These are phyloP conservation scores for Bungarus multicinctus DNA, from an alignment of 2,113 vertebrate genomes.

Conservation along the genomic window DNA sequence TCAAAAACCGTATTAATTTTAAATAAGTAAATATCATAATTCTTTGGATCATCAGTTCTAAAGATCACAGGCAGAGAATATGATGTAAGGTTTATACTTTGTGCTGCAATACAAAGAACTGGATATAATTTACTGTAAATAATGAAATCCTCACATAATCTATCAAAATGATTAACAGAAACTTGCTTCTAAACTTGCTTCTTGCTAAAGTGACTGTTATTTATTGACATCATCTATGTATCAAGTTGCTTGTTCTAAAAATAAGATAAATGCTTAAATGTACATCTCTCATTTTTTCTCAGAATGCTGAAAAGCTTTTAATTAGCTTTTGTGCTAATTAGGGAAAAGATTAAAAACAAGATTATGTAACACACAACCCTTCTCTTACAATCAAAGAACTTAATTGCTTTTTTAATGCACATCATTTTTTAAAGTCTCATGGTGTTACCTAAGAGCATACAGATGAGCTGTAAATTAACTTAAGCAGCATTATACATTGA, in stretches of 20 bases:
- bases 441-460: neutral
- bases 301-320: conserved; percentile 48
- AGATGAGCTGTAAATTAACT: neutral
- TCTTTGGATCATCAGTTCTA: neutral
- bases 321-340: conserved; percentile 64
- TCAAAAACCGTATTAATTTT: neutral
- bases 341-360: conserved; percentile 36
- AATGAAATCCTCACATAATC: neutral
- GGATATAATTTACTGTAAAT: conserved; percentile 31
- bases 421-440: neutral
- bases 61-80: neutral
- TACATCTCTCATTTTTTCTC: neutral
- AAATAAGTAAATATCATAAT: neutral
- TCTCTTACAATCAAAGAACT: conserved; percentile 49
- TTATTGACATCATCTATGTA: accelerated
- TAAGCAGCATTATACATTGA: neutral
- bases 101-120: neutral
- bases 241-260: conserved; percentile 1
- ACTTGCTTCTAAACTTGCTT: neutral
- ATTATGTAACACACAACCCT: conserved; percentile 47
- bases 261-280: neutral
- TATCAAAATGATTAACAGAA: neutral
- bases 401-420: conserved; percentile 33
- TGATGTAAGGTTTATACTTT: neutral
- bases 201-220: neutral